These are phyloP conservation scores for Girardia tigrina DNA, from an alignment of 2,888 invertebrate genomes.

Conservation along the genomic window DNA sequence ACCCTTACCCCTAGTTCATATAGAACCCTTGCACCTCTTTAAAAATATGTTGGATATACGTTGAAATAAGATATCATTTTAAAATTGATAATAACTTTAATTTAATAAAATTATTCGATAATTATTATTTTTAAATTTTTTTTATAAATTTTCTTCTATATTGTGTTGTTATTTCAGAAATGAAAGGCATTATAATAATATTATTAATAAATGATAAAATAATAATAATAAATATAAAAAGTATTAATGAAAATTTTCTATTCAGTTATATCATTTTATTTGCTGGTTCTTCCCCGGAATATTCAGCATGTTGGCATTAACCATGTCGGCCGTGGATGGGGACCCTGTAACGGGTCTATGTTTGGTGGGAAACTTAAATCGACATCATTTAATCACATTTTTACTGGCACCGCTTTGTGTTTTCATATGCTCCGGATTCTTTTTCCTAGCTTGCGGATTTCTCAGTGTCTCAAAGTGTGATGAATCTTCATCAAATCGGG, in stretches of 20 bases:
- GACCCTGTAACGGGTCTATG: conserved; percentile 71
- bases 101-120: too few species aligned
- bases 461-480: neutral
- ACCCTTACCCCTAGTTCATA: too few species aligned
- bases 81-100: too few species aligned
- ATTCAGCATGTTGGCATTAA: conserved; percentile 74
- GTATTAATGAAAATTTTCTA: neutral
- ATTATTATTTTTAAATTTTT: too few species aligned
- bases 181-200: too few species aligned
- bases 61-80: too few species aligned
- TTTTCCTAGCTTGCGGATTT: conserved; percentile 6
- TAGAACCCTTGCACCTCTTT: too few species aligned
- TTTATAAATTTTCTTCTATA: too few species aligned
- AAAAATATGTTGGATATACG: too few species aligned
- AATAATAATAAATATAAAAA: neutral
- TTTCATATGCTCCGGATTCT: neutral
- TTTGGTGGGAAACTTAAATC: neutral
- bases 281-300: conserved; percentile 88
- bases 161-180: too few species aligned
- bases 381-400: conserved; percentile 15
- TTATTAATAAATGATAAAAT: neutral
- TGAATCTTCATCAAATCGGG: neutral
- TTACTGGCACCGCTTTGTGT: neutral
- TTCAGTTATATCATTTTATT: conserved; percentile 68
- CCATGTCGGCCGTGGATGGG: conserved; percentile 80